These are phyloP conservation scores for Shinisaurus crocodilurus DNA, from an alignment of 2,113 vertebrate species.

Conservation along the genomic window DNA sequence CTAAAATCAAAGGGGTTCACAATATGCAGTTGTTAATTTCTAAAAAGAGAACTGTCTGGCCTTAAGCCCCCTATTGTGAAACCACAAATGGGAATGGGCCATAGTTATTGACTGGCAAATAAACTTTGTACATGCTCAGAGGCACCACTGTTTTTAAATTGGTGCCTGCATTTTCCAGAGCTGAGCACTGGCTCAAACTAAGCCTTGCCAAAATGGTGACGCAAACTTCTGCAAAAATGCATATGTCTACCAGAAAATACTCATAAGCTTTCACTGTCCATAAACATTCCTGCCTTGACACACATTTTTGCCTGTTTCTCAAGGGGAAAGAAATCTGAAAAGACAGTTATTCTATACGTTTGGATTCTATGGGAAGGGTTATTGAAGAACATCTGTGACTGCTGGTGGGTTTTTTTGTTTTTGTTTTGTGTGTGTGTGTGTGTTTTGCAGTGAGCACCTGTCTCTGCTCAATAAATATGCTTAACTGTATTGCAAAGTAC, in stretches of 20 bases:
- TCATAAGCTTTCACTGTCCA: rapidly evolving
- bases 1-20: background rate
- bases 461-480: conserved; percentile 4
- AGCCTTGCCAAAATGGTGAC: background rate
- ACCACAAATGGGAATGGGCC: background rate
- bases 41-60: background rate
- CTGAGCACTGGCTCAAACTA: background rate
- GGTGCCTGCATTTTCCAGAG: background rate
- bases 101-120: background rate
- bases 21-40: background rate
- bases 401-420: background rate
- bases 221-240: rapidly evolving
- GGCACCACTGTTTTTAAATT: background rate
- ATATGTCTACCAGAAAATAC: background rate
- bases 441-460: conserved; percentile 15
- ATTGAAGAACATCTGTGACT: background rate
- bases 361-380: background rate
- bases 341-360: background rate
- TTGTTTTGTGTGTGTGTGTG: no score
- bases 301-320: background rate
- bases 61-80: background rate
- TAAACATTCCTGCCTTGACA: background rate
- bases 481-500: conserved; percentile 22
- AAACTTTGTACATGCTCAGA: background rate
- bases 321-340: background rate